Base-by-base conservation (phyloP, 2,797 vertebrate genomes). In the Acropternis orthonyx region DNA sequence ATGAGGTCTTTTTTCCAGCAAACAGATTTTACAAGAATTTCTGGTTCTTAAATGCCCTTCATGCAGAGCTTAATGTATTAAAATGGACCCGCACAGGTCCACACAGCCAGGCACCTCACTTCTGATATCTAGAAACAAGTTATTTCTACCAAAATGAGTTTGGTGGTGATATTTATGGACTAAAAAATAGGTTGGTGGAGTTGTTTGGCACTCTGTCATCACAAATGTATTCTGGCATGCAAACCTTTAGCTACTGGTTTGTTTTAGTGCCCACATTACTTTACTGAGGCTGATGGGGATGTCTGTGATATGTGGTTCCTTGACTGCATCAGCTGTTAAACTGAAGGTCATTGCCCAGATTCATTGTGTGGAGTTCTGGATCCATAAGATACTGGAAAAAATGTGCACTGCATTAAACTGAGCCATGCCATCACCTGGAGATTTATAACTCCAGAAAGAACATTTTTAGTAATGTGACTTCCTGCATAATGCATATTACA, bases 371-470 rank as follows among this genome's bases (percentile, higher is more conserved):
- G 89, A 56, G 24, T 46, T 93, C 73, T 74, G 66, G 44, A 65
- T 81, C 59, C 4, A 3, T 71, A 82, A 61, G 49, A 87, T 67
- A 54, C 34, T 76, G 52, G 43, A 43, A 71, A 41, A 89, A 85
- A 82, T 36, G 18, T 59, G 14, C 34, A 30, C 63, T 91, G 48
- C 16, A 27, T 89, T 84, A 74, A 84, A 34, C 4, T 23, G 37
- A 67, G 65, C 85, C 26, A 9, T 71, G 72, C 32, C 52, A 49
- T 78, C 77, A 56, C 46, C 65, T 82, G 46, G 82, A 92, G 92
- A 95, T 95, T 97, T 94, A 94, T 93, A 89, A 61, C 44, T 87
- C n/a, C 61, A 87, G 85, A 90, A 88, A 46, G 93, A 80, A 88
- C 56, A 89, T 87, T 95, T 90, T 85, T 94, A 85, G 71, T 77